A percentile compares a stretch with the other conserved stretches of the same genome.
Conservation (phyloP, 2,113 vertebrate genomes). For the Dendrocopos noguchii region DNA sequence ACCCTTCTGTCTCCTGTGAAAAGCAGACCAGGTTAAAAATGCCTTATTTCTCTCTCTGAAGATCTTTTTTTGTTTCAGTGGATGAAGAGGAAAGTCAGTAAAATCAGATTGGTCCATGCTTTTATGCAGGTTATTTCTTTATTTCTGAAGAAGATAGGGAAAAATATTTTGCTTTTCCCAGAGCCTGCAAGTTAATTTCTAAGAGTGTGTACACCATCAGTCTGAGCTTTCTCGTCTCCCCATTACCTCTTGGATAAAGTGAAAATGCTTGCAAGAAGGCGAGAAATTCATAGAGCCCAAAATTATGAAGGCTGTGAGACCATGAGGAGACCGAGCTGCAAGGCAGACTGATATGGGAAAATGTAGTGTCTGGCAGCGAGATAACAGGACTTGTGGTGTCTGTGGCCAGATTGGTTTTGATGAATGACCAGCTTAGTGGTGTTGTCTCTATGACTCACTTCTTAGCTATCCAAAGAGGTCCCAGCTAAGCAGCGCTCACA, state of each 20-base stretch:
- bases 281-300: not conserved
- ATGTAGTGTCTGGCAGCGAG: slow-evolving; percentile 63
- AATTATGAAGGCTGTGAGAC: not conserved
- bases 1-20: not conserved
- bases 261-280: slow-evolving; percentile 24
- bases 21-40: not conserved
- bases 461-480: slow-evolving; percentile 40
- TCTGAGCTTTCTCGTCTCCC: not conserved
- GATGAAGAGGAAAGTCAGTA: not conserved
- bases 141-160: not conserved
- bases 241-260: not conserved
- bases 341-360: slow-evolving; percentile 62
- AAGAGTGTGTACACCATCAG: not conserved
- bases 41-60: not conserved
- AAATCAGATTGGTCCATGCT: not conserved
- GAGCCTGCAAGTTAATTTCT: not conserved
- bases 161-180: not conserved
- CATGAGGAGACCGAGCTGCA: not conserved
- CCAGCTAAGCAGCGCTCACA: not conserved
- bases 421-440: slow-evolving; percentile 68
- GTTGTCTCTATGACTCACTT: slow-evolving; percentile 59
- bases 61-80: not conserved
- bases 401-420: slow-evolving; percentile 68
- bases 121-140: not conserved
- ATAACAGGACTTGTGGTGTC: slow-evolving; percentile 58